phyloP scores from a whole-genome alignment of 2,888 invertebrate species.

The Drosophila yooni region DNA sequence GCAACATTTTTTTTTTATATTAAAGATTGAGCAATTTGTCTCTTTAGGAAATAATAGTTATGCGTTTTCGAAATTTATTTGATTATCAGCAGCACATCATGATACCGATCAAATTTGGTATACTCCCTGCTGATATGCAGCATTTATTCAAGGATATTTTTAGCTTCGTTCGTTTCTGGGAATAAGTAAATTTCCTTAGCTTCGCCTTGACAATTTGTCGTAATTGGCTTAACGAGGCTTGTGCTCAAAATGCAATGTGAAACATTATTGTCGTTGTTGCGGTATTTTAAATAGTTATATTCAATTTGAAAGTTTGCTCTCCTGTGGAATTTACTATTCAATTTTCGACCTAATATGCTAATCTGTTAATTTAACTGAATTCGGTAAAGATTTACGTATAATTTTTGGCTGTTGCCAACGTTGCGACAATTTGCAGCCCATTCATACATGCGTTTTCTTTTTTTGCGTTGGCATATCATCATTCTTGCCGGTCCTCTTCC shows the following conservation, averaged over 20 bases:
- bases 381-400: slow-evolving; percentile 22
- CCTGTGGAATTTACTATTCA: slow-evolving; percentile 42
- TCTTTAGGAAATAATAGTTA: not conserved
- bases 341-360: slow-evolving; percentile 60
- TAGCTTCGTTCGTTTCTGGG: not conserved
- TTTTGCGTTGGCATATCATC: slow-evolving; percentile 15
- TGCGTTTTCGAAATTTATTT: not conserved
- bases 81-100: not conserved
- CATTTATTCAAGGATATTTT: slow-evolving; percentile 4
- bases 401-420: slow-evolving; percentile 5
- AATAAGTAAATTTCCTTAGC: slow-evolving; percentile 1
- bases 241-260: slow-evolving; percentile 35
- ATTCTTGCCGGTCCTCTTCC: not conserved
- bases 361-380: slow-evolving; percentile 53
- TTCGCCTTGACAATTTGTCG: slow-evolving; percentile 53
- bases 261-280: slow-evolving; percentile 21
- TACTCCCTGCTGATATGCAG: not conserved
- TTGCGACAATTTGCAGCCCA: slow-evolving; percentile 56
- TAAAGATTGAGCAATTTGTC: slow-evolving; percentile 11
- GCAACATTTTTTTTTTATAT: not conserved
- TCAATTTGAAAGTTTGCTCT: slow-evolving; percentile 58
- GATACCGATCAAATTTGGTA: not conserved
- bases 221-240: slow-evolving; percentile 64
- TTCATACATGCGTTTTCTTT: slow-evolving; percentile 30
- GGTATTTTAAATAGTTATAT: slow-evolving; percentile 46